These are phyloP conservation scores for Euthynnus affinis DNA, from an alignment of 2,797 vertebrate species.

Conservation along the genomic window DNA sequence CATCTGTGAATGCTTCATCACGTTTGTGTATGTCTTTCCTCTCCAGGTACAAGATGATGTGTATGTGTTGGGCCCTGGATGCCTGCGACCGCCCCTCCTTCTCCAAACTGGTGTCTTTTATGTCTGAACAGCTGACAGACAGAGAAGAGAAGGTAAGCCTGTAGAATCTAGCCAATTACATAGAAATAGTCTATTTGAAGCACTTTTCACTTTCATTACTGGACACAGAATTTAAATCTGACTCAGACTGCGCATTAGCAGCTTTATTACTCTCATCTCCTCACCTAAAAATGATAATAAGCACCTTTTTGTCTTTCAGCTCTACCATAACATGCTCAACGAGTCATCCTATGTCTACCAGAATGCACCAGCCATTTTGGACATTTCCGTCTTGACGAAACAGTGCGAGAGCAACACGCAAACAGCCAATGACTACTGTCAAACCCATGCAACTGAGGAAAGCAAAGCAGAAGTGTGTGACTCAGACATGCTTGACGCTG, in stretches of 20 bases:
- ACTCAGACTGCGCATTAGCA: not conserved
- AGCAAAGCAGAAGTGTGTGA: constrained; percentile 23
- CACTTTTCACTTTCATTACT: not conserved
- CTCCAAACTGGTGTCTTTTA: constrained; percentile 88
- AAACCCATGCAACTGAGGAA: constrained; percentile 15
- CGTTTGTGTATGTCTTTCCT: not conserved
- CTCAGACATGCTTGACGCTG: constrained; percentile 14
- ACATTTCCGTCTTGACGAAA: constrained; percentile 53
- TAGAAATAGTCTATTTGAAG: not conserved
- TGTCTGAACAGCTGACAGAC: constrained; percentile 89
- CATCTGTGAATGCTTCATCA: not conserved
- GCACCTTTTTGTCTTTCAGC: constrained; percentile 63
- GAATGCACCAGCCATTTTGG: constrained; percentile 56
- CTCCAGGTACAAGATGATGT: constrained; percentile 91
- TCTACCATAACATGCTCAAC: constrained; percentile 78
- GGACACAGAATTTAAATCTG: not conserved
- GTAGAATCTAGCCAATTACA: too few relatives aligned
- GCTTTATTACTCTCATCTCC: too few relatives aligned
- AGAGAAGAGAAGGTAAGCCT: constrained; percentile 89
- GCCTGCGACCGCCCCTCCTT: constrained; percentile 90
- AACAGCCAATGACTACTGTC: constrained; percentile 58
- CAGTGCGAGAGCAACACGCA: constrained; percentile 23
- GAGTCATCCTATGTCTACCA: constrained; percentile 65
- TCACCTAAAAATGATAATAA: not conserved
- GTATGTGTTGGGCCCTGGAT: constrained; percentile 92